A percentile compares a stretch with the other conserved stretches of the same genome.
These are phyloP conservation scores for Lipophrys pholis DNA, from an alignment of 2,113 vertebrate species.

Conservation along the genomic window DNA sequence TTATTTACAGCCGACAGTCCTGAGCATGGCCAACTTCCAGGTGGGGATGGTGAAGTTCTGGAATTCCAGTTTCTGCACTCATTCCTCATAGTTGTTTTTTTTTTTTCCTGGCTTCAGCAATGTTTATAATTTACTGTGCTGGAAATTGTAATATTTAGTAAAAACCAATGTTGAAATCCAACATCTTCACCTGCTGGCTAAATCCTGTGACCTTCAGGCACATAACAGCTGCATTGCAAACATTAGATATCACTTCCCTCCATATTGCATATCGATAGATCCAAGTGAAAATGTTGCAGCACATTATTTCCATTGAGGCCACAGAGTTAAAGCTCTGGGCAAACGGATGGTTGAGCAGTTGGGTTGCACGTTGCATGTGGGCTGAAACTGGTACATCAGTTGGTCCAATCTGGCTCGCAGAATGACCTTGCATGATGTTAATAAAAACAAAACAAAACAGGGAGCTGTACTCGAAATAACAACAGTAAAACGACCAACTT, in stretches of 20 bases:
- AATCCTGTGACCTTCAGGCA: neutral
- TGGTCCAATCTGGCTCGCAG: no score
- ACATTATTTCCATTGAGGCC: no score
- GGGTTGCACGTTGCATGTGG: no score
- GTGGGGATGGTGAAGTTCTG: neutral
- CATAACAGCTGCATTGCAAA: neutral
- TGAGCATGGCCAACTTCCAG: neutral
- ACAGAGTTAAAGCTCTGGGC: no score
- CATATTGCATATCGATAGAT: neutral
- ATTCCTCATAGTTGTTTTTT: neutral
- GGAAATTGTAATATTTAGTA: neutral
- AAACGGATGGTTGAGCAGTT: no score
- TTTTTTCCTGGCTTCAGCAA: neutral
- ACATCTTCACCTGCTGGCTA: neutral
- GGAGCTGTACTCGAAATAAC: no score
- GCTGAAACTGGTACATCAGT: no score
- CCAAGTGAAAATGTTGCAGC: no score
- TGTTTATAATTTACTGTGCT: neutral
- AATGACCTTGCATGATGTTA: no score
- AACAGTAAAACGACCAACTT: no score
- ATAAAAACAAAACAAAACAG: no score
- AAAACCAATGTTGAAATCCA: neutral
- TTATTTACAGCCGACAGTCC: conserved; percentile 2
- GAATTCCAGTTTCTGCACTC: conserved; percentile 4
- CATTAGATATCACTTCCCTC: neutral